Conservation (phyloP, 1,140 invertebrate genomes). For the Planococcus citri region DNA sequence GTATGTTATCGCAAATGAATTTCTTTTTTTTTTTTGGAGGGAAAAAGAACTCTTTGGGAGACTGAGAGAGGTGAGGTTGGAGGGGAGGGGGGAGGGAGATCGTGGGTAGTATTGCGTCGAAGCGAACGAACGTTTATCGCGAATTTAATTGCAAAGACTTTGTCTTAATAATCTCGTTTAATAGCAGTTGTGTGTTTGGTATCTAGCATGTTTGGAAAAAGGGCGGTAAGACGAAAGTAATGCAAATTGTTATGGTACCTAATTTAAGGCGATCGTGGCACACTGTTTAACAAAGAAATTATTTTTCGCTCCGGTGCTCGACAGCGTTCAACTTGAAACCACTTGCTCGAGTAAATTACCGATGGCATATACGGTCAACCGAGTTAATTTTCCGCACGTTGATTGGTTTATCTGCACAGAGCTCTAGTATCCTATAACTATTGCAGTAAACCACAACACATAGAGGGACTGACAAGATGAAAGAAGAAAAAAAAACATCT, state of each 20-base stretch:
- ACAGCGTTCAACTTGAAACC: not conserved
- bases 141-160: conserved; percentile 4
- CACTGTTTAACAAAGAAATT: not conserved
- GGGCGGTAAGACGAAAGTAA: conserved; percentile 1
- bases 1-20: too few species aligned
- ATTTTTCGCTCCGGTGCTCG: not conserved
- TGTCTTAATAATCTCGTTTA: conserved; percentile 8
- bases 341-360: not conserved
- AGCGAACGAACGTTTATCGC: not conserved
- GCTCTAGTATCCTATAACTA: too few species aligned
- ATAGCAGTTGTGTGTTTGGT: not conserved
- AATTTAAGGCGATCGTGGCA: not conserved
- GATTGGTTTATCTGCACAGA: conserved; percentile 5
- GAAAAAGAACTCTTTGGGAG: too few species aligned
- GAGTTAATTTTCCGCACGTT: conserved; percentile 2
- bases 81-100: too few species aligned
- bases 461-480: too few species aligned
- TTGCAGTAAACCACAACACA: too few species aligned
- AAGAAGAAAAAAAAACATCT: too few species aligned
- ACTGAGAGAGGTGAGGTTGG: too few species aligned
- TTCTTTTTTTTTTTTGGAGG: too few species aligned
- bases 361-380: not conserved
- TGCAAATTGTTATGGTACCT: conserved; percentile 7
- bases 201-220: not conserved
- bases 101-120: not conserved